Percentiles rank a stretch among this genome's conserved stretches.
Evolutionary conservation across 2,113 vertebrate species (phyloP).

Genomic region (Microtus ochrogaster): DNA sequence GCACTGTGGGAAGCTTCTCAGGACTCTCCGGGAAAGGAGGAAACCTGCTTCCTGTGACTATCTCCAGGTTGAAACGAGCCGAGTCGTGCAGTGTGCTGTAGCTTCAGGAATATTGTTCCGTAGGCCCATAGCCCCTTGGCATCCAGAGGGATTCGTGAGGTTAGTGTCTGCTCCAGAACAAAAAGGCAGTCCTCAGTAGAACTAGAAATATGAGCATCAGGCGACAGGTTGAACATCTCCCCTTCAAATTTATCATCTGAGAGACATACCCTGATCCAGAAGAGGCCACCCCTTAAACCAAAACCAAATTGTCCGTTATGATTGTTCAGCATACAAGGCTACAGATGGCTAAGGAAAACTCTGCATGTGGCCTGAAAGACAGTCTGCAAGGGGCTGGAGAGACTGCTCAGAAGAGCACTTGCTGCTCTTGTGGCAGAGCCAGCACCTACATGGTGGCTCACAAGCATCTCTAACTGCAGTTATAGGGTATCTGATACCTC

Average conservation of each 20-base stretch:
- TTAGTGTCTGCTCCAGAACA: not conserved
- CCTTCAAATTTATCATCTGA: not conserved
- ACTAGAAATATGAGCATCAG: not conserved
- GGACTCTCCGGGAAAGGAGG: not conserved
- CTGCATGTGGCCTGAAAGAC: not conserved
- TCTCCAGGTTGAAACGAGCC: not conserved
- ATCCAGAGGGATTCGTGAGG: not conserved
- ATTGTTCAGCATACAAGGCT: not conserved
- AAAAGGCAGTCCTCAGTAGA: not conserved
- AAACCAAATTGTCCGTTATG: not conserved
- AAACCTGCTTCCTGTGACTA: not conserved
- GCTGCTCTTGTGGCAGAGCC: not conserved
- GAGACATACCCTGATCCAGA: not conserved
- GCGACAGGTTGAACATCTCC: not conserved
- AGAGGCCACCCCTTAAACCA: not conserved
- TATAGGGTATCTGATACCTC: not conserved
- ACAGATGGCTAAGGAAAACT: not conserved
- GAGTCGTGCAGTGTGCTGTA: not conserved
- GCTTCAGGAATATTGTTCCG: not conserved
- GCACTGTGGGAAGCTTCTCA: not conserved
- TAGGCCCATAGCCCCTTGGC: not conserved
- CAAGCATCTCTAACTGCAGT: not conserved
- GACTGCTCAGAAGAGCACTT: not conserved
- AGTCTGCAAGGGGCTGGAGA: not conserved
- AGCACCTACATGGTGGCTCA: not conserved